These are phyloP conservation scores for Augiades crinisus DNA, from an alignment of 2,888 invertebrate species.

Conservation along the genomic window DNA sequence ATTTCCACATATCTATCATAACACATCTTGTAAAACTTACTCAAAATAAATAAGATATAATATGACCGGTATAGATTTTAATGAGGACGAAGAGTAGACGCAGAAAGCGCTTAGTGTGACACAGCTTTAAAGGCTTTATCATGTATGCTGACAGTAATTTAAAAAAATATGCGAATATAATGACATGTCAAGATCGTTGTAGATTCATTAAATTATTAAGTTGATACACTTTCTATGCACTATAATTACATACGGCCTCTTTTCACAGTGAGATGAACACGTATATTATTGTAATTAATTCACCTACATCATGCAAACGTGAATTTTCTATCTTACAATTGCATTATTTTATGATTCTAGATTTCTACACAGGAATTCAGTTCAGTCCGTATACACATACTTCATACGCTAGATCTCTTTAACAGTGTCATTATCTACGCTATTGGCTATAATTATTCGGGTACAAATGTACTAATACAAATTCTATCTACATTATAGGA, in stretches of 20 bases:
- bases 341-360: not conserved
- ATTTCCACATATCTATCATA: too few species aligned
- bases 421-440: constrained; percentile 20
- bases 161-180: constrained; percentile 4
- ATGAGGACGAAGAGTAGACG: too few species aligned
- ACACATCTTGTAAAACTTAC: too few species aligned
- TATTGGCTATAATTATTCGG: not conserved
- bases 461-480: constrained; percentile 1
- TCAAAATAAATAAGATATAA: too few species aligned
- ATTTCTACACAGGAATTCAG: constrained; percentile 5
- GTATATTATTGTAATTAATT: not conserved
- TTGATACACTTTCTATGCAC: constrained; percentile 10
- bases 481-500: constrained; percentile 8
- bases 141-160: not conserved
- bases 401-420: not conserved
- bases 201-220: not conserved
- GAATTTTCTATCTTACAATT: not conserved
- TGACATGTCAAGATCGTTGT: constrained; percentile 14
- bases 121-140: not conserved
- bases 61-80: too few species aligned
- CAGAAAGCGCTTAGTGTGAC: not conserved
- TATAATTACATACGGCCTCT: constrained; percentile 5
- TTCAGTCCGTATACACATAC: not conserved
- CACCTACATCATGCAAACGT: constrained; percentile 17
- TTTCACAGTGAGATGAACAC: constrained; percentile 5